These are phyloP conservation scores for Amphiprion percula DNA, from an alignment of 2,113 vertebrate genomes.

Conservation along the genomic window DNA sequence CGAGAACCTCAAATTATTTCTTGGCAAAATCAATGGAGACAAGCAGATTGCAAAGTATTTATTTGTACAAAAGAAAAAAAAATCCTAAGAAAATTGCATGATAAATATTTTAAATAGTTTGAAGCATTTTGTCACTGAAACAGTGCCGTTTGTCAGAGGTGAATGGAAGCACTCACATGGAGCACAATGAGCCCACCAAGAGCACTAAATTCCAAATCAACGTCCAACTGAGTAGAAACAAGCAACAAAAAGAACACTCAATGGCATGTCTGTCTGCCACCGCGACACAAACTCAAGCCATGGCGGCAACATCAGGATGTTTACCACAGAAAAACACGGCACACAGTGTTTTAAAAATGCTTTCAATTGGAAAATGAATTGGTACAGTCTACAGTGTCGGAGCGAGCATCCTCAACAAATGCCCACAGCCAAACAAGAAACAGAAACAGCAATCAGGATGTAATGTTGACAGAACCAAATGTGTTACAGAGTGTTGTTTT, in stretches of 20 bases:
- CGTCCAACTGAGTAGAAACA: constrained; percentile 27
- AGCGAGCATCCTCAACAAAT: not conserved
- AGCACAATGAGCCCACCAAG: constrained; percentile 60
- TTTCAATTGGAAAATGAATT: constrained; percentile 55
- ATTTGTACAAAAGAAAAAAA: constrained; percentile 72
- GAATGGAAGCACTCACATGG: constrained; percentile 66
- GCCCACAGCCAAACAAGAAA: constrained; percentile 12
- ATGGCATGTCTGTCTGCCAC: constrained; percentile 39
- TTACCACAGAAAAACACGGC: constrained; percentile 30
- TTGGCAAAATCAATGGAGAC: constrained; percentile 33
- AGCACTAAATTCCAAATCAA: constrained; percentile 45
- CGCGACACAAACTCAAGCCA: constrained; percentile 20
- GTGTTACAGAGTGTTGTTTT: not conserved
- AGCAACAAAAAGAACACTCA: constrained; percentile 25
- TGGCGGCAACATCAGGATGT: constrained; percentile 36
- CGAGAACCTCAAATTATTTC: constrained; percentile 3
- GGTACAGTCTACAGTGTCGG: constrained; percentile 40
- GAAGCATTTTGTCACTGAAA: constrained; percentile 63
- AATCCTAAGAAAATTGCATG: constrained; percentile 72
- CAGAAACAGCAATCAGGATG: constrained; percentile 7
- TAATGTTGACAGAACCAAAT: constrained; percentile 20
- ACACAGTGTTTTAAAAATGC: constrained; percentile 41
- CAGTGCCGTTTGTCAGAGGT: constrained; percentile 65
- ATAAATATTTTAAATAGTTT: constrained; percentile 73
- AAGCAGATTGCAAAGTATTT: constrained; percentile 64